phyloP scores from a whole-genome alignment of 2,797 vertebrate genomes.

The Trematocara caparti region DNA sequence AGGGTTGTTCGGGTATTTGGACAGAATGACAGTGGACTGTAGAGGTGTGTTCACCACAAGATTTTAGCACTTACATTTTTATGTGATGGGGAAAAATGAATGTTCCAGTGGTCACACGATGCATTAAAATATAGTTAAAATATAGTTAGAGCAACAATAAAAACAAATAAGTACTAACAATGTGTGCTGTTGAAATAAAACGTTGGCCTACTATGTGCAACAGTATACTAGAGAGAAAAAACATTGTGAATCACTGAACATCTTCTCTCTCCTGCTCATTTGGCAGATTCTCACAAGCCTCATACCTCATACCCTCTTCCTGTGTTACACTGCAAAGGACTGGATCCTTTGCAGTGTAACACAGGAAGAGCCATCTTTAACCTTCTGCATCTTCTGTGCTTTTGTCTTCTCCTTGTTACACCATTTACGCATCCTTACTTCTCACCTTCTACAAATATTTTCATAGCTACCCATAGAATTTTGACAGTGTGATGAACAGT shows the following conservation, averaged over 20 bases:
- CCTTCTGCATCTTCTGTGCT: background rate
- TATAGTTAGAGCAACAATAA: background rate
- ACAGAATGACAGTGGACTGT: background rate
- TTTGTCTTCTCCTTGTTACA: background rate
- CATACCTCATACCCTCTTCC: background rate
- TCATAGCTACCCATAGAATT: background rate
- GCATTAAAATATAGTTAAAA: background rate
- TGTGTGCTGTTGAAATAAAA: background rate
- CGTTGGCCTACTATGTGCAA: background rate
- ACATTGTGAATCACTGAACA: background rate
- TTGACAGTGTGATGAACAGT: background rate
- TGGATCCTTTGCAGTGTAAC: background rate
- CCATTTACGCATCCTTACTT: background rate
- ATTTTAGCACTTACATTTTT: background rate
- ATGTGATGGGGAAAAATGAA: background rate
- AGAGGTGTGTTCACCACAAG: background rate
- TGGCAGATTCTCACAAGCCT: background rate
- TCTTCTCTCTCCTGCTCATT: background rate
- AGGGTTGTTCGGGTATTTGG: background rate
- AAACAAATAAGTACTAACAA: background rate
- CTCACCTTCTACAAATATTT: background rate
- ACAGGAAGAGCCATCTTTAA: background rate
- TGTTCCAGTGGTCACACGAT: background rate
- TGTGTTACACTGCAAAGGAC: background rate
- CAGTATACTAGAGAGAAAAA: background rate